phyloP scores from a whole-genome alignment of 2,113 vertebrate genomes.

The Noctilio leporinus region DNA sequence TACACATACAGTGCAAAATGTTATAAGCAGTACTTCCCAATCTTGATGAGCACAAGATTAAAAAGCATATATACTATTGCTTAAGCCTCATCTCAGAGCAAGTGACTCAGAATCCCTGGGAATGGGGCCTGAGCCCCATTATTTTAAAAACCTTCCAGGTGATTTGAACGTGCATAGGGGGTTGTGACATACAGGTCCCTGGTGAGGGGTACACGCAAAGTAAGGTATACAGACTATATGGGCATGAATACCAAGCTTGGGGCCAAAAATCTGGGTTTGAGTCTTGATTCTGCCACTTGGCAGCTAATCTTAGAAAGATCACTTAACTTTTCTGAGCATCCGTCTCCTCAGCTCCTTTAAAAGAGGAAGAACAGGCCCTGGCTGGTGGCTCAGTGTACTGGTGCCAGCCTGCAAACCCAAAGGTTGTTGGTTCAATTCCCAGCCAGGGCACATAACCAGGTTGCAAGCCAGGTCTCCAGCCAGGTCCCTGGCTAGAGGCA shows the following conservation, averaged over 20 bases:
- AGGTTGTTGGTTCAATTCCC: too few relatives aligned
- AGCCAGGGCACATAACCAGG: too few relatives aligned
- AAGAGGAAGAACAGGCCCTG: too few relatives aligned
- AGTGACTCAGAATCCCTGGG: not conserved
- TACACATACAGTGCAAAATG: not conserved
- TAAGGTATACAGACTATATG: not conserved
- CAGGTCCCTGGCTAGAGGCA: too few relatives aligned
- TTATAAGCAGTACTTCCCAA: not conserved
- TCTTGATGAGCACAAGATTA: not conserved
- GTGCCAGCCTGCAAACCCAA: too few relatives aligned
- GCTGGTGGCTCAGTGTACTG: too few relatives aligned
- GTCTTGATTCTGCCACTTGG: not conserved
- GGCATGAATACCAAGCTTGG: not conserved
- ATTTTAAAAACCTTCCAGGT: not conserved
- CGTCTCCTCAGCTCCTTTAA: not conserved
- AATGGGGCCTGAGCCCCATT: too few relatives aligned
- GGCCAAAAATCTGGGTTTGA: not conserved
- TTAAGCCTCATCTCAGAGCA: not conserved
- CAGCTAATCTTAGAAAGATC: not conserved
- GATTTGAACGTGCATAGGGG: fast-evolving
- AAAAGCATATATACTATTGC: not conserved
- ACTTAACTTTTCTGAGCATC: not conserved
- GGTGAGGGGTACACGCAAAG: not conserved
- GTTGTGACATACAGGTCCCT: not conserved
- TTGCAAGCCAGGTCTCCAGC: too few relatives aligned